phyloP scores from a whole-genome alignment of 2,113 vertebrate species.

The Poecile atricapillus region DNA sequence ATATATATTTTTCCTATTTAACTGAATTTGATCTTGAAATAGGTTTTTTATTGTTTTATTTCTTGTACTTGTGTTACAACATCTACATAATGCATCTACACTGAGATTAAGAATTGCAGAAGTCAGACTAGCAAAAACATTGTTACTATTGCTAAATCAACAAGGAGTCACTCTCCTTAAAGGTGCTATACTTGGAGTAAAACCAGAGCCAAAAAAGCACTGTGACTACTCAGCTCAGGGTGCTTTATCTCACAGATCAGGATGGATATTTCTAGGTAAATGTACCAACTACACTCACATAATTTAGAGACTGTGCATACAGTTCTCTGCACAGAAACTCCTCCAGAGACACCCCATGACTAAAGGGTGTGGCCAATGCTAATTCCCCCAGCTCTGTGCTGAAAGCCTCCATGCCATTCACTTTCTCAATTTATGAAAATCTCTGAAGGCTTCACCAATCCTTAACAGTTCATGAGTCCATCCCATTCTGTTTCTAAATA shows the following conservation, averaged over 20 bases:
- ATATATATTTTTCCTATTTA: neutral
- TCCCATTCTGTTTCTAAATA: neutral
- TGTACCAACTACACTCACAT: neutral
- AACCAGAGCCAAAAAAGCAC: neutral
- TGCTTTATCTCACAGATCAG: neutral
- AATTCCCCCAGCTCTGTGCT: neutral
- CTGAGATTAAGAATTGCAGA: neutral
- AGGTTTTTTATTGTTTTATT: neutral
- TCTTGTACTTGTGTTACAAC: neutral
- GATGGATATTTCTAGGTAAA: neutral
- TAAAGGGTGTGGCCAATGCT: neutral
- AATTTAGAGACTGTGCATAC: rapidly evolving
- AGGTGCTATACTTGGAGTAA: neutral
- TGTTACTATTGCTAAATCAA: neutral
- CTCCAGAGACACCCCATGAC: neutral
- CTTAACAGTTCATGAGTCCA: neutral
- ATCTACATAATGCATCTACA: neutral
- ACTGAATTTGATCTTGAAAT: neutral
- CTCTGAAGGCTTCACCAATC: neutral
- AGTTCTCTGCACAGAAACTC: neutral
- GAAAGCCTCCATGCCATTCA: neutral
- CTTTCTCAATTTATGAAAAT: neutral
- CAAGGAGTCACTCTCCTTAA: neutral
- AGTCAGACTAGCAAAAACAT: neutral
- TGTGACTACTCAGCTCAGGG: neutral